Evolutionary conservation across 2,888 invertebrate genomes (phyloP).

Genomic region (Brachypterus glaber): DNA sequence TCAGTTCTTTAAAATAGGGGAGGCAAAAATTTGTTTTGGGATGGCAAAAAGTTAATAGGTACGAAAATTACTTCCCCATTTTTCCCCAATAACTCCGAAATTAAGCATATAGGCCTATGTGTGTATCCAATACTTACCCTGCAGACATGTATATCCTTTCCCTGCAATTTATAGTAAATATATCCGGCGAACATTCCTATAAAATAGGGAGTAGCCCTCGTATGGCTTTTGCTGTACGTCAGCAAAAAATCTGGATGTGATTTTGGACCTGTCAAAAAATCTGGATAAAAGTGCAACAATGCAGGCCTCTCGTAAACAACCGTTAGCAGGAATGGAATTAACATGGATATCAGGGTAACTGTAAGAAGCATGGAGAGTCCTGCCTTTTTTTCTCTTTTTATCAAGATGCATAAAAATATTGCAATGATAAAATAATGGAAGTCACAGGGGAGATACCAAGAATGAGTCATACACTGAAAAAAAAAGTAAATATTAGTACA

Average conservation of each 20-base stretch:
- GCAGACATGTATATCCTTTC: constrained; percentile 31
- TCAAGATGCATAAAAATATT: constrained; percentile 42
- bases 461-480: constrained; percentile 54
- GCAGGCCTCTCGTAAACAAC: constrained; percentile 44
- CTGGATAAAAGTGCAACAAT: constrained; percentile 48
- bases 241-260: constrained; percentile 44
- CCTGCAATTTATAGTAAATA: constrained; percentile 36
- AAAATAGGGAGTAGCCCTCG: constrained; percentile 49
- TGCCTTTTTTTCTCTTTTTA: constrained; percentile 37
- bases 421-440: constrained; percentile 57
- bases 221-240: constrained; percentile 52
- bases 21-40: too few species aligned
- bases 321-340: constrained; percentile 46
- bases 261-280: constrained; percentile 47
- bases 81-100: too few species aligned
- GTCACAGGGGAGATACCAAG: constrained; percentile 64
- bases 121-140: constrained; percentile 35
- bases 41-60: too few species aligned
- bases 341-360: constrained; percentile 39
- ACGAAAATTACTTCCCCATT: too few species aligned
- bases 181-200: constrained; percentile 50
- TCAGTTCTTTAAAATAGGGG: too few species aligned
- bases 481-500: constrained; percentile 8
- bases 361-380: constrained; percentile 38
- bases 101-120: too few species aligned